Conservation (phyloP, 64 coral and sea anemone species). For the Porites australiensis region DNA sequence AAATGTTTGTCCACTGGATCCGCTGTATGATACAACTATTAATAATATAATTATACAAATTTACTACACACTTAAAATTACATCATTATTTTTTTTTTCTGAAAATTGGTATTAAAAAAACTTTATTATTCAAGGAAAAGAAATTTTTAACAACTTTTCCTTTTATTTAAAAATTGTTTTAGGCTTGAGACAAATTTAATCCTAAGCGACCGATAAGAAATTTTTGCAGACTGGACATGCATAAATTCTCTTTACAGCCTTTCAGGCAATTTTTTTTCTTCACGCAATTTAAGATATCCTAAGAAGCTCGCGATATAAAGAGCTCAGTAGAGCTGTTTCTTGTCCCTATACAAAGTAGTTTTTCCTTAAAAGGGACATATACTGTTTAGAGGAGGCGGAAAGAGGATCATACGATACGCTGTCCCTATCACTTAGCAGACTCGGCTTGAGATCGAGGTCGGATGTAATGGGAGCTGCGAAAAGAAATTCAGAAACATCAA, state of each 20-base stretch:
- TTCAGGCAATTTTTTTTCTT: not conserved
- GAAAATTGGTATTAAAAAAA: not conserved
- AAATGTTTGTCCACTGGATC: not conserved
- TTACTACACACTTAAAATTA: not conserved
- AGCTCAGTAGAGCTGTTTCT: not conserved
- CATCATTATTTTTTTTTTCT: not conserved
- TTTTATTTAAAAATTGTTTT: not conserved
- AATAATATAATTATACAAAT: not conserved
- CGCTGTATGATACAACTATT: not conserved
- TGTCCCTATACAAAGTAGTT: slow-evolving; percentile 69
- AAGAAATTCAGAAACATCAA: not conserved
- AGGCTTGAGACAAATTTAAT: not conserved
- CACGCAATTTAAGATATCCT: not conserved
- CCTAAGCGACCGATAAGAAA: not conserved
- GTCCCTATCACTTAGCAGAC: slow-evolving; percentile 52
- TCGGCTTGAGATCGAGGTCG: slow-evolving; percentile 63
- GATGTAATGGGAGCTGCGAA: slow-evolving; percentile 58
- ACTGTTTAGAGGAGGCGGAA: slow-evolving; percentile 56
- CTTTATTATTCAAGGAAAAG: slow-evolving; percentile 3
- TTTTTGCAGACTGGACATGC: not conserved
- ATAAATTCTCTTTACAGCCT: not conserved
- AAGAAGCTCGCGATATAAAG: not conserved
- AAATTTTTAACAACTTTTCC: slow-evolving; percentile 13
- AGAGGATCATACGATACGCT: slow-evolving; percentile 62
- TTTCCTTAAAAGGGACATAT: slow-evolving; percentile 70